A percentile compares a stretch with the other conserved stretches of the same genome.
Evolutionary conservation across 1,140 invertebrate species (phyloP).

Genomic region (Cotesia chilonis): DNA sequence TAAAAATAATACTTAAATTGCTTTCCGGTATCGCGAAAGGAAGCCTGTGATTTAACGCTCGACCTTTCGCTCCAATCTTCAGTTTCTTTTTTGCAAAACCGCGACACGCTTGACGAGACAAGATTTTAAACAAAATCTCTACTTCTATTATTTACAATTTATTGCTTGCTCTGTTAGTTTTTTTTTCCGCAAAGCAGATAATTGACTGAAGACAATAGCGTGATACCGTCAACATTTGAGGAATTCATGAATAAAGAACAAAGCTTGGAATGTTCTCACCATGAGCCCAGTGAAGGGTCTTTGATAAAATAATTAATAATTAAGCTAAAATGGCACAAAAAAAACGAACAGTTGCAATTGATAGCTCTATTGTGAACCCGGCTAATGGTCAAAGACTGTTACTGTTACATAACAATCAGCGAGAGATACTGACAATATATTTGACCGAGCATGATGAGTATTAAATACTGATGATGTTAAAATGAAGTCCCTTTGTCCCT

Average conservation of each 20-base stretch:
- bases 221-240: no score
- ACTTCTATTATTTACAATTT: background rate
- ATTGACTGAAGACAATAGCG: background rate
- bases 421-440: background rate
- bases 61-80: constrained; percentile 16
- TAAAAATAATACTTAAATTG: background rate
- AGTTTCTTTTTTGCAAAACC: background rate
- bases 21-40: constrained; percentile 26
- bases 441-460: background rate
- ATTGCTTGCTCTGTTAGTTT: constrained; percentile 4
- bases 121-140: background rate
- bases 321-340: no score
- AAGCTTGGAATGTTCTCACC: no score
- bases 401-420: background rate
- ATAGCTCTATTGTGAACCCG: no score
- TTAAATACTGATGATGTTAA: constrained; percentile 3
- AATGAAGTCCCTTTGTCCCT: constrained; percentile 29
- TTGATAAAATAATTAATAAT: no score
- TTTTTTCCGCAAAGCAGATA: background rate
- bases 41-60: constrained; percentile 31
- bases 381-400: no score
- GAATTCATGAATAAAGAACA: no score
- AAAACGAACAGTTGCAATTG: no score
- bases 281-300: no score
- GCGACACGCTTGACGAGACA: constrained; percentile 9